Evolutionary conservation across 2,797 vertebrate genomes (phyloP).

Genomic region (Oryzias dopingdopingensis): DNA sequence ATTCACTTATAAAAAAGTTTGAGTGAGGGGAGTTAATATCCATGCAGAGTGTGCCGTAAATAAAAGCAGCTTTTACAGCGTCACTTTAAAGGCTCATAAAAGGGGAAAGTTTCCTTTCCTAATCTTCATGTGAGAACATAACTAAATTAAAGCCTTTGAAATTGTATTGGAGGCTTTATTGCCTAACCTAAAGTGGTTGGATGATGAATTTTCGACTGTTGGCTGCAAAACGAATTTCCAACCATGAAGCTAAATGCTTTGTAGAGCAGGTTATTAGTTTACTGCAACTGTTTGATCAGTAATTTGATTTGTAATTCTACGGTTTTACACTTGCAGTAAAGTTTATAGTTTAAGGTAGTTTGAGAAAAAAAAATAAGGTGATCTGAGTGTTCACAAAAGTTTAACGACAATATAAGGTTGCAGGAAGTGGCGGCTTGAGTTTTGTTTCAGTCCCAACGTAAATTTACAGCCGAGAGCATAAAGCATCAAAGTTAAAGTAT

Average conservation of each 20-base stretch:
- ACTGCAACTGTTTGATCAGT: constrained; percentile 17
- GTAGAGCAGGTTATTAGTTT: constrained; percentile 18
- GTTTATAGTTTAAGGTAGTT: too few relatives aligned
- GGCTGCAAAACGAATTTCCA: constrained; percentile 16
- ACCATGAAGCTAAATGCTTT: constrained; percentile 15
- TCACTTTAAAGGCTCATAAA: constrained; percentile 66
- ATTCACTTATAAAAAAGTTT: constrained; percentile 37
- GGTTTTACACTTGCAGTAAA: too few relatives aligned
- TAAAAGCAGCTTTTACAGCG: constrained; percentile 60
- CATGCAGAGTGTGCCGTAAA: constrained; percentile 54
- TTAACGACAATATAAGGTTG: too few relatives aligned
- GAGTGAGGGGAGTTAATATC: constrained; percentile 56
- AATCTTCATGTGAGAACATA: constrained; percentile 48
- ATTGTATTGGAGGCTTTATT: constrained; percentile 35
- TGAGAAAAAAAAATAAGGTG: too few relatives aligned
- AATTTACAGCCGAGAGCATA: too few relatives aligned
- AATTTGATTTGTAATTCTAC: constrained; percentile 1
- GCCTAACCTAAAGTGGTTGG: constrained; percentile 49
- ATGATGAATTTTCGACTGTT: too few relatives aligned
- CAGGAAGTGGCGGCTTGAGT: too few relatives aligned
- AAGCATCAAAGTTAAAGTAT: too few relatives aligned
- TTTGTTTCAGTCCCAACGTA: too few relatives aligned
- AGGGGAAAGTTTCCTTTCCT: constrained; percentile 56
- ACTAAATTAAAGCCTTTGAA: constrained; percentile 50
- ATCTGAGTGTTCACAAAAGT: too few relatives aligned